These are phyloP conservation scores for Danionella cerebrum DNA, from an alignment of 2,113 vertebrate genomes.

Conservation along the genomic window DNA sequence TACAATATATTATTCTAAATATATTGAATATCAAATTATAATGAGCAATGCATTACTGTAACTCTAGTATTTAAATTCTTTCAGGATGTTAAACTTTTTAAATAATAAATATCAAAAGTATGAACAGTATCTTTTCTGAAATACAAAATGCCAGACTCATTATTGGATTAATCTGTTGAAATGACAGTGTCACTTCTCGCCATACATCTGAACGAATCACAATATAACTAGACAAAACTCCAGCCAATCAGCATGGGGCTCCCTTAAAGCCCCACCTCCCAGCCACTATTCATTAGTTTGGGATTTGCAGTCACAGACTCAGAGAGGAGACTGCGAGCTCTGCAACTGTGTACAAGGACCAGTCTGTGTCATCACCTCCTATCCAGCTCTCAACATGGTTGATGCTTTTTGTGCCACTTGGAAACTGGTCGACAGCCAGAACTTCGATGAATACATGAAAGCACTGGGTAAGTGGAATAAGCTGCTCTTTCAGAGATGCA, in stretches of 20 bases:
- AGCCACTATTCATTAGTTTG: conserved; percentile 43
- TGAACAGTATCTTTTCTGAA: neutral
- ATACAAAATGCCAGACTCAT: neutral
- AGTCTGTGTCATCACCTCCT: neutral
- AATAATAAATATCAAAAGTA: too few relatives aligned
- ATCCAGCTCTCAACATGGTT: conserved; percentile 68
- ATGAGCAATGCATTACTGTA: too few relatives aligned
- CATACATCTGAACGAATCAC: conserved; percentile 46
- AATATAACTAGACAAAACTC: neutral
- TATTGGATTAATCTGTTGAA: conserved; percentile 39
- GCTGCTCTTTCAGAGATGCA: neutral
- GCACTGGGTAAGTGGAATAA: conserved; percentile 72
- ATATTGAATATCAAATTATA: too few relatives aligned
- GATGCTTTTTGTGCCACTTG: conserved; percentile 91
- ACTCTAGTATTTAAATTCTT: too few relatives aligned
- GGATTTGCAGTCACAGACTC: neutral
- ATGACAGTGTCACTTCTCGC: conserved; percentile 40
- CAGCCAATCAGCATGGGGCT: conserved; percentile 47
- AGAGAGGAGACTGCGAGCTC: neutral
- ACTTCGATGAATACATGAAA: conserved; percentile 98
- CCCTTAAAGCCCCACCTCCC: conserved; percentile 20
- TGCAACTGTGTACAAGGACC: neutral
- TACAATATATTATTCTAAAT: too few relatives aligned
- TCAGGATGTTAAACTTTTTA: too few relatives aligned
- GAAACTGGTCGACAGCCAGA: conserved; percentile 90